Evolutionary conservation across 2,113 vertebrate genomes (phyloP).

Genomic region (Thalassoma bifasciatum): DNA sequence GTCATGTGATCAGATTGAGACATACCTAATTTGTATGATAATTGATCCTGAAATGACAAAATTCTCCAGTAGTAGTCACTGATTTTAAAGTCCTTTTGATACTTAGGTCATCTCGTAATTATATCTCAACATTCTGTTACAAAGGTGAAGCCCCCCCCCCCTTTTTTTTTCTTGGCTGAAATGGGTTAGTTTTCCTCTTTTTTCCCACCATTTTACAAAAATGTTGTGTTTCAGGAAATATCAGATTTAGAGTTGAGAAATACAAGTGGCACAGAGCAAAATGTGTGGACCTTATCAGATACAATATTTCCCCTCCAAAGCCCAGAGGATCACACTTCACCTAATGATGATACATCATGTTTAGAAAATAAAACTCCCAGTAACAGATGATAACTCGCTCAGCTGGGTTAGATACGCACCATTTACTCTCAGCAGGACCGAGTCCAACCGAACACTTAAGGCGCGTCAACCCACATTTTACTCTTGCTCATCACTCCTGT

Average conservation of each 20-base stretch:
- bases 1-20: too few species aligned
- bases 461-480: constrained; percentile 35
- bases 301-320: not conserved
- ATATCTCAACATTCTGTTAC: too few species aligned
- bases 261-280: not conserved
- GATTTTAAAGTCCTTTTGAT: too few species aligned
- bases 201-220: too few species aligned
- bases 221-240: too few species aligned
- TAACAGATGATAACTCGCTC: constrained; percentile 12
- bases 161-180: too few species aligned
- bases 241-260: not conserved
- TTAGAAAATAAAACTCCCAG: not conserved
- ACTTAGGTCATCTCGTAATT: too few species aligned
- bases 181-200: too few species aligned
- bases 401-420: constrained; percentile 17
- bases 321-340: not conserved
- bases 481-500: constrained; percentile 40
- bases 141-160: too few species aligned
- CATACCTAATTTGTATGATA: too few species aligned
- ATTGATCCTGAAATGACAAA: too few species aligned
- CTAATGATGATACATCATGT: constrained; percentile 1
- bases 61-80: too few species aligned
- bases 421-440: constrained; percentile 33
- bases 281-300: not conserved
- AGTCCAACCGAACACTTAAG: constrained; percentile 15